phyloP scores from a whole-genome alignment of 2,797 vertebrate species.

The Graptemys geographica region DNA sequence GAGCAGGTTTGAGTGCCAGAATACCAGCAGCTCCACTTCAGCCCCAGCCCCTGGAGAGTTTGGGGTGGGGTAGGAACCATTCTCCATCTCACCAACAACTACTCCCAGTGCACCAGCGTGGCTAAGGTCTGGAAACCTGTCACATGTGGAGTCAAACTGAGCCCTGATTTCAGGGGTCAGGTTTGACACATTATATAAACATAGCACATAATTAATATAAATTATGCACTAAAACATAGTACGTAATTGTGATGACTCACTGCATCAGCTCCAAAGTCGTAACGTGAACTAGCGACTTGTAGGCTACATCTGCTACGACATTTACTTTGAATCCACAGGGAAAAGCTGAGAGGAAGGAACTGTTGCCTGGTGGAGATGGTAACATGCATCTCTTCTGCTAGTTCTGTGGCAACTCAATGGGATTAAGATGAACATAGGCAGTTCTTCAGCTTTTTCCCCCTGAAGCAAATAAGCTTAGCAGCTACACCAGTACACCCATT shows the following conservation, averaged over 20 bases:
- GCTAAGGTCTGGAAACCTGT: neutral
- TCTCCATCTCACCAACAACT: neutral
- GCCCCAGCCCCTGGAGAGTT: neutral
- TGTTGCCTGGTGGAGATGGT: neutral
- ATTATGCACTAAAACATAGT: neutral
- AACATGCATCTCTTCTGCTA: neutral
- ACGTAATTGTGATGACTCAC: neutral
- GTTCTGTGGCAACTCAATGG: neutral
- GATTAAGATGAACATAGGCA: neutral
- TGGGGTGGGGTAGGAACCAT: neutral
- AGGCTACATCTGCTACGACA: neutral
- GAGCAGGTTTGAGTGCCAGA: neutral
- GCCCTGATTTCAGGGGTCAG: neutral
- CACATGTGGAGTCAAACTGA: neutral
- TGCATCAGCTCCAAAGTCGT: neutral
- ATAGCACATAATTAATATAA: neutral
- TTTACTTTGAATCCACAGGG: neutral
- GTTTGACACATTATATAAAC: neutral
- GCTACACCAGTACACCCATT: neutral
- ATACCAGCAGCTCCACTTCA: neutral
- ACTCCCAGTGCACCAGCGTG: neutral
- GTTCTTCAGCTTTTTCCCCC: neutral
- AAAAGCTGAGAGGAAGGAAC: neutral
- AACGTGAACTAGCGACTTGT: neutral
- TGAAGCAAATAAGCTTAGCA: neutral